Conservation (phyloP, 2,888 invertebrate species). For the Chalcis sispes region DNA sequence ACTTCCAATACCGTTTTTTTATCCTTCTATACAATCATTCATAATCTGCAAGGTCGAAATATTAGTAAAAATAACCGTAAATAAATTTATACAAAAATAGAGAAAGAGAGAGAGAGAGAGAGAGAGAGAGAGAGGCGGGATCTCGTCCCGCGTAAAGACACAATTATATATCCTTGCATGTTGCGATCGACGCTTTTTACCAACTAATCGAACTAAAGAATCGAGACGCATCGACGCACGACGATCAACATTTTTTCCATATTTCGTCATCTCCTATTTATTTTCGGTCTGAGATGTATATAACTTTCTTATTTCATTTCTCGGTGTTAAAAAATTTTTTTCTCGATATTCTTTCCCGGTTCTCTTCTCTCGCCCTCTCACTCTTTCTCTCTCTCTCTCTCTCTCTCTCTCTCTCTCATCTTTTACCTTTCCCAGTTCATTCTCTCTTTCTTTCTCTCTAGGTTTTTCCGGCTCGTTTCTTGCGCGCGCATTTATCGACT, state of each 20-base stretch:
- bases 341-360: background rate
- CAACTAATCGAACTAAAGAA: background rate
- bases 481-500: background rate
- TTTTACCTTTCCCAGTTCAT: too few relatives aligned
- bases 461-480: background rate
- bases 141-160: too few relatives aligned
- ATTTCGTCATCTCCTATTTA: background rate
- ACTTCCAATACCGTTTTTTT: background rate
- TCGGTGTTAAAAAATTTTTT: conserved; percentile 1
- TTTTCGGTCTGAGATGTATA: conserved; percentile 1
- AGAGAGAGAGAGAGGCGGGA: too few relatives aligned
- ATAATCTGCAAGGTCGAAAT: conserved; percentile 15
- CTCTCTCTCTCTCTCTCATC: background rate
- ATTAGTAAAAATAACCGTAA: background rate
- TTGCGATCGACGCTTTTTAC: too few relatives aligned
- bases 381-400: background rate
- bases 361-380: background rate
- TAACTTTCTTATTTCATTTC: background rate
- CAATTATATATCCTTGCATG: too few relatives aligned
- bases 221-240: background rate
- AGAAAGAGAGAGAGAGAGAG: background rate
- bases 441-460: background rate
- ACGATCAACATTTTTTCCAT: background rate
- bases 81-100: background rate
- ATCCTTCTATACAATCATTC: background rate